A percentile compares a stretch with the other conserved stretches of the same genome.
These are phyloP conservation scores for Silvanus unidentatus DNA, from an alignment of 2,888 invertebrate genomes.

Conservation along the genomic window DNA sequence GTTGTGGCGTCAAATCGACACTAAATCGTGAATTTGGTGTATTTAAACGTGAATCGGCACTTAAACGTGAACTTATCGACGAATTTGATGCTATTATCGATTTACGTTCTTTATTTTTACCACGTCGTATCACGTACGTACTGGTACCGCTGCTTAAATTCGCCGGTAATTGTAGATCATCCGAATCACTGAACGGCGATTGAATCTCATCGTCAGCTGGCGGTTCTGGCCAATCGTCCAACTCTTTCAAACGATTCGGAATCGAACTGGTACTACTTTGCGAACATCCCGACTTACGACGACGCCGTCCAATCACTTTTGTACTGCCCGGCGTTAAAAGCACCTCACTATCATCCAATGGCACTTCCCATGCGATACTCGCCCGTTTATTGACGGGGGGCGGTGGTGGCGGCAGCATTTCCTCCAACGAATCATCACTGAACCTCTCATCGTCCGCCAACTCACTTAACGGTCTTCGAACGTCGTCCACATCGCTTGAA, in stretches of 20 bases:
- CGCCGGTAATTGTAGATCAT: conserved; percentile 37
- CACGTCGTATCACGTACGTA: conserved; percentile 76
- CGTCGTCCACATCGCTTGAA: conserved; percentile 40
- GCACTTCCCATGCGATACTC: conserved; percentile 84
- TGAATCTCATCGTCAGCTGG: conserved; percentile 63
- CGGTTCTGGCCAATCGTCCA: conserved; percentile 72
- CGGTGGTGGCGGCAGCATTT: conserved; percentile 61
- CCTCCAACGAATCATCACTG: conserved; percentile 80
- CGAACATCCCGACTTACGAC: conserved; percentile 43
- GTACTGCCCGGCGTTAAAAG: conserved; percentile 56
- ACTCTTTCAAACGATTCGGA: conserved; percentile 60
- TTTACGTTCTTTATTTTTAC: conserved; percentile 62
- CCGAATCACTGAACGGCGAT: conserved; percentile 65
- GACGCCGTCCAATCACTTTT: conserved; percentile 38
- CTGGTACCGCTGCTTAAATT: conserved; percentile 52
- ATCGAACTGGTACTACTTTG: conserved; percentile 68
- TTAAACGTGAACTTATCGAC: conserved; percentile 58
- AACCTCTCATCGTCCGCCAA: conserved; percentile 59
- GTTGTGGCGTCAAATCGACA: conserved; percentile 60
- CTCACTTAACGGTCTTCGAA: conserved; percentile 37
- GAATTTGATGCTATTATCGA: conserved; percentile 53
- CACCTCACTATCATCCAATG: conserved; percentile 63
- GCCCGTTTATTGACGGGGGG: conserved; percentile 61
- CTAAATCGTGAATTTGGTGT: conserved; percentile 63
- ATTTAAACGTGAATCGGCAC: conserved; percentile 52